These are phyloP conservation scores for Caranx melampygus DNA, from an alignment of 2,113 vertebrate genomes.

Conservation along the genomic window DNA sequence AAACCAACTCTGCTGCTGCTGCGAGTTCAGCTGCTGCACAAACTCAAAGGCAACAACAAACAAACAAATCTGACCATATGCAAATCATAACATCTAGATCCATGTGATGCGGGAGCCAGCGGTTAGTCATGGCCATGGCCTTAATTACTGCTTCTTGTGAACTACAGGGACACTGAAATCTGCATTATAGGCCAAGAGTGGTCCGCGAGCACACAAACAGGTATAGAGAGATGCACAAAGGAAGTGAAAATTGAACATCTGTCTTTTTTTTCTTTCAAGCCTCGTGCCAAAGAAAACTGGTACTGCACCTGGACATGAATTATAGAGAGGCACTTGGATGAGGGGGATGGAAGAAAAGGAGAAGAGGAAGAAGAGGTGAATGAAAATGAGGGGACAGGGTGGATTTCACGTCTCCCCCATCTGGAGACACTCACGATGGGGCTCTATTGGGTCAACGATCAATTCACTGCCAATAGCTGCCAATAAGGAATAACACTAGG, in stretches of 20 bases:
- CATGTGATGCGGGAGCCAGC: slow-evolving; percentile 27
- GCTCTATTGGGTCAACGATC: slow-evolving; percentile 57
- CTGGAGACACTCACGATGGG: slow-evolving; percentile 63
- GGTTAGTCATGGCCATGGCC: slow-evolving; percentile 46
- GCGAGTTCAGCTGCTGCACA: not conserved
- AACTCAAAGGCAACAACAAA: slow-evolving; percentile 31
- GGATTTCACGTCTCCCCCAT: slow-evolving; percentile 56
- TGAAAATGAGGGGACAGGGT: slow-evolving; percentile 64
- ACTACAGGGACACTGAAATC: slow-evolving; percentile 34
- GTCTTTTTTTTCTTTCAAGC: slow-evolving; percentile 66
- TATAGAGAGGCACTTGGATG: slow-evolving; percentile 76
- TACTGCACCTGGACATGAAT: slow-evolving; percentile 80
- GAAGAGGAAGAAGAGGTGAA: slow-evolving; percentile 60
- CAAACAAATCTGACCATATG: slow-evolving; percentile 5
- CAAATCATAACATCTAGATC: slow-evolving; percentile 37
- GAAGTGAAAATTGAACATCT: slow-evolving; percentile 78
- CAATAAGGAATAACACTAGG: slow-evolving; percentile 23
- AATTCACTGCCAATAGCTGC: slow-evolving; percentile 49
- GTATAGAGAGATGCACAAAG: slow-evolving; percentile 68
- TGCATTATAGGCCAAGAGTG: slow-evolving; percentile 42
- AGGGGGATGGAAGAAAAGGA: slow-evolving; percentile 60
- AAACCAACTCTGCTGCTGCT: not conserved
- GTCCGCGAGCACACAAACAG: slow-evolving; percentile 25
- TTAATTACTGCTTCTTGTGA: slow-evolving; percentile 55
- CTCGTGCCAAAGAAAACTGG: slow-evolving; percentile 73